Conservation (phyloP, 23 tunicate genomes). For the Aplidium turbinatum region DNA sequence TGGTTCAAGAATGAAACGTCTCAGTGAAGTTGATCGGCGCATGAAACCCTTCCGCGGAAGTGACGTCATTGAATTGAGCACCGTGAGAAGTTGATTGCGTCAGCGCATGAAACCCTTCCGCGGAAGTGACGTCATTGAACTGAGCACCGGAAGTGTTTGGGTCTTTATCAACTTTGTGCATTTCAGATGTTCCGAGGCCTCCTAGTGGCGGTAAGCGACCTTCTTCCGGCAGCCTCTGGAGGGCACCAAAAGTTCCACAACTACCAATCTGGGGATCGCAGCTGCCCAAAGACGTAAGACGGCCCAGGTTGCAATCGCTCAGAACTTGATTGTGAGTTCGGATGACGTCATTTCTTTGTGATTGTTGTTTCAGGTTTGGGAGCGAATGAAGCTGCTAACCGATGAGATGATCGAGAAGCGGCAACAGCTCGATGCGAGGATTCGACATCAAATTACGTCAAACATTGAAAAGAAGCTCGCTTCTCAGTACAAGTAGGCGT, state of each 20-base stretch:
- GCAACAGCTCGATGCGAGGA: constrained; percentile 72
- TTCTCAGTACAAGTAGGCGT: constrained; percentile 88
- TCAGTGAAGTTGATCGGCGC: too few relatives aligned
- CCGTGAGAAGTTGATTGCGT: too few relatives aligned
- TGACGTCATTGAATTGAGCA: too few relatives aligned
- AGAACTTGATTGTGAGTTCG: too few relatives aligned
- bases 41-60: too few relatives aligned
- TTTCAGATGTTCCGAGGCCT: constrained; percentile 2
- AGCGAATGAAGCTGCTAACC: constrained; percentile 80
- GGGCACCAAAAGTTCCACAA: constrained; percentile 49
- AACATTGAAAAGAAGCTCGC: constrained; percentile 92
- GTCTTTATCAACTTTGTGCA: too few relatives aligned
- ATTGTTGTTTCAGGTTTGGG: constrained; percentile 93
- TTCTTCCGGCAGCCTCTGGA: constrained; percentile 20
- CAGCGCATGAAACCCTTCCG: too few relatives aligned
- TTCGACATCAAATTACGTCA: constrained; percentile 67
- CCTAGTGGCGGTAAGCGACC: constrained; percentile 1
- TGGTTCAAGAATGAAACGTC: too few relatives aligned
- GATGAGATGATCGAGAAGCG: constrained; percentile 87
- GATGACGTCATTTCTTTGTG: not conserved
- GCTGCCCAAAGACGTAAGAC: constrained; percentile 80
- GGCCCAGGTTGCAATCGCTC: not conserved
- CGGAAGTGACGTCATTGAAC: too few relatives aligned
- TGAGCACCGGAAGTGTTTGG: too few relatives aligned
- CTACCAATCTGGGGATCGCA: constrained; percentile 98